These are phyloP conservation scores for Spilosoma lubricipeda DNA, from an alignment of 2,888 invertebrate species.

Conservation along the genomic window DNA sequence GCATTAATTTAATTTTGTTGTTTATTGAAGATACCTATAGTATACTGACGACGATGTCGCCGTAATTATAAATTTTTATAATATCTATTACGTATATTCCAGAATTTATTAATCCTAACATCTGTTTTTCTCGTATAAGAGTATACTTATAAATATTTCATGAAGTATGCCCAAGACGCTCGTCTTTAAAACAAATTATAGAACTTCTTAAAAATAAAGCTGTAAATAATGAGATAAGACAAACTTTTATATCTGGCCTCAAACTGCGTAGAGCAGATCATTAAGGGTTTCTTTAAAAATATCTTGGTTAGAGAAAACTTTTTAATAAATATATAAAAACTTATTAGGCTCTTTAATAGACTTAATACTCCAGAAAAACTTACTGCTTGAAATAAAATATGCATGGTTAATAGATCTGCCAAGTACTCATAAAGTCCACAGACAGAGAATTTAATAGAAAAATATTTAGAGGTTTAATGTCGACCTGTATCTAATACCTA, in stretches of 20 bases:
- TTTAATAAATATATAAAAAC: neutral
- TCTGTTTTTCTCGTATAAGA: conserved; percentile 12
- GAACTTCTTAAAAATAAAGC: conserved; percentile 5
- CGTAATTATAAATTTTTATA: too few relatives aligned
- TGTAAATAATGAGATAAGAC: conserved; percentile 1
- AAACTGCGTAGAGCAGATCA: conserved; percentile 6
- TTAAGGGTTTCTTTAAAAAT: neutral
- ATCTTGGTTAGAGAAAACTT: too few relatives aligned
- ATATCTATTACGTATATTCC: neutral
- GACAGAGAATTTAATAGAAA: too few relatives aligned
- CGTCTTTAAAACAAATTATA: conserved; percentile 17
- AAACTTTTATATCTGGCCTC: neutral
- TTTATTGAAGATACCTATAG: too few relatives aligned
- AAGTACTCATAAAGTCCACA: conserved; percentile 1
- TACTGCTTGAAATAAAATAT: conserved; percentile 15
- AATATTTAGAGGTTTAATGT: too few relatives aligned
- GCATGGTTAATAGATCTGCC: too few relatives aligned
- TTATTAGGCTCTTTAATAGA: neutral
- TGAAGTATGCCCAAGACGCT: conserved; percentile 24
- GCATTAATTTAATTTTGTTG: too few relatives aligned
- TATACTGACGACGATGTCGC: too few relatives aligned
- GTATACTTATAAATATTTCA: conserved; percentile 43
- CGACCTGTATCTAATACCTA: too few relatives aligned
- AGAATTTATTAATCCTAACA: neutral
- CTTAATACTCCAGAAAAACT: neutral